A percentile compares a stretch with the other conserved stretches of the same genome.
Conservation (phyloP, 2,113 vertebrate genomes). For the Phylloscopus trochiloides region DNA sequence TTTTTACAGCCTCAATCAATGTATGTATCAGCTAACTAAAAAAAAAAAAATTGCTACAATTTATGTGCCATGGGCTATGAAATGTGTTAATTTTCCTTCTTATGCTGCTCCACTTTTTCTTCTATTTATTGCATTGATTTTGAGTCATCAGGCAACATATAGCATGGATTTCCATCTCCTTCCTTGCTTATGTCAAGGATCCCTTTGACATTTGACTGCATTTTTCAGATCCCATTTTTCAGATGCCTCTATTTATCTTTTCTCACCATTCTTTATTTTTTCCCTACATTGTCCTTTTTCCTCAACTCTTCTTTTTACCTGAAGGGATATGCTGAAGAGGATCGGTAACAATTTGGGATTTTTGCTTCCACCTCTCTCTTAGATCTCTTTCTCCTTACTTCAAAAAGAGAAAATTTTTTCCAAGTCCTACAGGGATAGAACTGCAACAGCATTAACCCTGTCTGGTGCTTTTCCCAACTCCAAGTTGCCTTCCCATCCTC, state of each 20-base stretch:
- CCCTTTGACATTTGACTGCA: neutral
- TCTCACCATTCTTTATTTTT: neutral
- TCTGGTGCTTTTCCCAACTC: neutral
- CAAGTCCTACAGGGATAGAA: neutral
- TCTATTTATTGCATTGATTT: neutral
- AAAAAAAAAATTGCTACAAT: neutral
- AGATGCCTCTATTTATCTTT: neutral
- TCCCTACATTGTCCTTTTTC: neutral
- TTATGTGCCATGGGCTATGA: neutral
- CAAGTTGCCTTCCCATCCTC: neutral
- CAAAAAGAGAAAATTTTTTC: neutral
- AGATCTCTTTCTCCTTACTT: neutral
- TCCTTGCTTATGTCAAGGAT: neutral
- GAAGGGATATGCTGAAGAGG: accelerated
- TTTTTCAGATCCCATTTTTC: neutral
- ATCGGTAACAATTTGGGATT: neutral
- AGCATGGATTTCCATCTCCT: neutral
- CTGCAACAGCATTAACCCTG: neutral
- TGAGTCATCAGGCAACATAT: neutral
- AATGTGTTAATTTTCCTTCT: neutral
- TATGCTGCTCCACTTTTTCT: neutral
- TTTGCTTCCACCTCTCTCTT: neutral
- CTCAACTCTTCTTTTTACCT: neutral
- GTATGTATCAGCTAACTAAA: accelerated
- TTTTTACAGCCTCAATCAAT: neutral